These are phyloP conservation scores for Bovichtus variegatus DNA, from an alignment of 2,797 vertebrate species.

Conservation along the genomic window DNA sequence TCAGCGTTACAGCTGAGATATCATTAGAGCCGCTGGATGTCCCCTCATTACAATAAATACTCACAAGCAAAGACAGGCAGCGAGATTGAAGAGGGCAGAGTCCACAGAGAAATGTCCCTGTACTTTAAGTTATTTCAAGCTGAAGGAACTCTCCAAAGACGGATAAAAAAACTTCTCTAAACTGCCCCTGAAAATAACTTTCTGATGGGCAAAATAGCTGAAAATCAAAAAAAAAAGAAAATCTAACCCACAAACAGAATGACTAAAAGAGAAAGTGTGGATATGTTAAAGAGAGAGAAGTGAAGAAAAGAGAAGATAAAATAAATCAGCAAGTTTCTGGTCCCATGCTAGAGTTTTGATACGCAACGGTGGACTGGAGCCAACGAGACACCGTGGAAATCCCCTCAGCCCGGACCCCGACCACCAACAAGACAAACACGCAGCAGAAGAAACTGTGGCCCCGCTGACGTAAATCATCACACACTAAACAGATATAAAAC, in stretches of 20 bases:
- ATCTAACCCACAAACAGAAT: not conserved
- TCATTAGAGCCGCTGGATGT: slow-evolving; percentile 60
- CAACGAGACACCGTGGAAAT: slow-evolving; percentile 56
- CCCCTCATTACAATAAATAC: slow-evolving; percentile 68
- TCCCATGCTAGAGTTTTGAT: slow-evolving; percentile 62
- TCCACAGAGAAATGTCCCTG: slow-evolving; percentile 21
- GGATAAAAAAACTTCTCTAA: slow-evolving; percentile 12
- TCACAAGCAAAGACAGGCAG: slow-evolving; percentile 54
- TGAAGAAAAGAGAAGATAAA: slow-evolving; percentile 14
- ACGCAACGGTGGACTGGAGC: slow-evolving; percentile 48
- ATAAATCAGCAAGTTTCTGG: slow-evolving; percentile 65
- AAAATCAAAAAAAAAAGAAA: not conserved
- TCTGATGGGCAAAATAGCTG: not conserved
- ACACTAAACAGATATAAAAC: slow-evolving; percentile 17
- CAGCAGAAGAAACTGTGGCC: slow-evolving; percentile 31
- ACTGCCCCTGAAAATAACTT: not conserved
- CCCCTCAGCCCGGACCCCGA: slow-evolving; percentile 37
- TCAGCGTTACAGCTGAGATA: slow-evolving; percentile 58
- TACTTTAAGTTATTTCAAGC: slow-evolving; percentile 39
- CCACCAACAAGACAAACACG: slow-evolving; percentile 44
- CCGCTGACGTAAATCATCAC: slow-evolving; percentile 6
- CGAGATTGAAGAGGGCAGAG: slow-evolving; percentile 34
- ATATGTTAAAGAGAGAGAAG: slow-evolving; percentile 63
- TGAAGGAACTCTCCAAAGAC: slow-evolving; percentile 24
- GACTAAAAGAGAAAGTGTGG: slow-evolving; percentile 63